A percentile compares a stretch with the other conserved stretches of the same genome.
These are phyloP conservation scores for Mactra quadrangularis DNA, from an alignment of 1,140 invertebrate species.

Conservation along the genomic window DNA sequence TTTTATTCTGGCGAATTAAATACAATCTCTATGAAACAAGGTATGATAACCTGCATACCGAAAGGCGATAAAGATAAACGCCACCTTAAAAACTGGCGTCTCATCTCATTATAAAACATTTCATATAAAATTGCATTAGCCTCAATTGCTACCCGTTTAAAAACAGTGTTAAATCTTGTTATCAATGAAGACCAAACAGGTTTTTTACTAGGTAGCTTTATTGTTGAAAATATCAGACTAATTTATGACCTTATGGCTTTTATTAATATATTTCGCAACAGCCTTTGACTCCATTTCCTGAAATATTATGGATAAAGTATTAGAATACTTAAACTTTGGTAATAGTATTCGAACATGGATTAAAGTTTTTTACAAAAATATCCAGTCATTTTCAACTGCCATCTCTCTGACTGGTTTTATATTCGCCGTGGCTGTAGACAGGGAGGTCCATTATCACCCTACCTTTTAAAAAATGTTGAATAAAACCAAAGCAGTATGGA, in stretches of 20 bases:
- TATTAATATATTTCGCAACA: constrained; percentile 51
- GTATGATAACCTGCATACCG: constrained; percentile 28
- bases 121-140: too few species aligned
- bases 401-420: too few species aligned
- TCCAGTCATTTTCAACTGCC: not conserved
- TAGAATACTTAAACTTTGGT: constrained; percentile 49
- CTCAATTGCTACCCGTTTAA: too few species aligned
- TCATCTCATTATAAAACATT: not conserved
- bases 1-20: not conserved
- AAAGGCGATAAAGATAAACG: constrained; percentile 22
- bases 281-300: constrained; percentile 50
- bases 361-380: constrained; percentile 30
- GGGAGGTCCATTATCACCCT: too few species aligned
- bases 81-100: constrained; percentile 42
- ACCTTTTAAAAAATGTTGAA: not conserved
- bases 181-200: too few species aligned
- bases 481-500: too few species aligned
- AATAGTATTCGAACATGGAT: constrained; percentile 38
- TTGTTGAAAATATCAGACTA: too few species aligned
- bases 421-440: too few species aligned
- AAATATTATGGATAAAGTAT: constrained; percentile 35
- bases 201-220: too few species aligned
- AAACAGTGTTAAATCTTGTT: too few species aligned
- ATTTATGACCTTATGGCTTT: not conserved
- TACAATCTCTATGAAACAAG: constrained; percentile 10